Conservation (phyloP, 2,113 vertebrate species). For the Danionella cerebrum region DNA sequence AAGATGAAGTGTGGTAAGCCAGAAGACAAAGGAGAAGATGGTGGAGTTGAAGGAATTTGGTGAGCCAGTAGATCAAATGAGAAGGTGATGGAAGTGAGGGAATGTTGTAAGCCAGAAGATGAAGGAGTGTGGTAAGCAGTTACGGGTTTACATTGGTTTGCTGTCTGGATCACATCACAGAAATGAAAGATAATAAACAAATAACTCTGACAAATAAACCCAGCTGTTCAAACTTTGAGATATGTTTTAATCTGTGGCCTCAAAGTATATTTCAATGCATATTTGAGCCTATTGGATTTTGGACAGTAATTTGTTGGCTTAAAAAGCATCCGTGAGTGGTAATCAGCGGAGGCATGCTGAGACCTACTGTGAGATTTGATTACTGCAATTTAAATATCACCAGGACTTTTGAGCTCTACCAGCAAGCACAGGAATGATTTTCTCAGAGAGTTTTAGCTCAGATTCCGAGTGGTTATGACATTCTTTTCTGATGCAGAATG, state of each 20-base stretch:
- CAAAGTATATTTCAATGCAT: conserved; percentile 4
- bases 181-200: too few relatives aligned
- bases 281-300: conserved; percentile 12
- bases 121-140: too few relatives aligned
- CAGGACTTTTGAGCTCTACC: conserved; percentile 13
- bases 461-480: not conserved
- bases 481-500: not conserved
- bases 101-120: too few relatives aligned
- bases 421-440: conserved; percentile 14
- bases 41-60: too few relatives aligned
- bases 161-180: too few relatives aligned
- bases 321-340: conserved; percentile 8
- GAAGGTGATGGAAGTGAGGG: too few relatives aligned
- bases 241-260: not conserved
- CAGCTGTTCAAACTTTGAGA: not conserved
- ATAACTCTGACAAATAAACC: too few relatives aligned
- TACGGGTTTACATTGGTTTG: too few relatives aligned
- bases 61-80: too few relatives aligned
- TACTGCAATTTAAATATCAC: conserved; percentile 33
- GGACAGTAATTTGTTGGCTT: conserved; percentile 17
- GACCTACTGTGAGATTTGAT: conserved; percentile 9
- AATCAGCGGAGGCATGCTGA: conserved; percentile 12
- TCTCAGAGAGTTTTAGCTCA: not conserved
- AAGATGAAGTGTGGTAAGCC: too few relatives aligned
- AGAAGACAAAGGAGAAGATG: too few relatives aligned